phyloP scores from a whole-genome alignment of 2,888 invertebrate genomes.

The Iphiclides podalirius region DNA sequence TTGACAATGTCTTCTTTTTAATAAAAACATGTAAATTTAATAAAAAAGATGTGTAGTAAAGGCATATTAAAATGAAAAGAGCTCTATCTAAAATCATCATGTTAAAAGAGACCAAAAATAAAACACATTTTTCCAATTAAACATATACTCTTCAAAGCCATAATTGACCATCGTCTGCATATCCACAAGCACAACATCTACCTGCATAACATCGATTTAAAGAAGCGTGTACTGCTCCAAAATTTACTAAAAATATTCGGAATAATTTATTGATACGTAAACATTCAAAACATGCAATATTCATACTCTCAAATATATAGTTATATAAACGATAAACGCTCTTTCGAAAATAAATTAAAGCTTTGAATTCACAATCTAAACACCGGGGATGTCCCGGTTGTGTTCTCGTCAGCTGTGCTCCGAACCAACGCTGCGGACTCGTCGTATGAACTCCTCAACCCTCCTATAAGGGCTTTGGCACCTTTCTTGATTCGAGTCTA shows the following conservation, averaged over 20 bases:
- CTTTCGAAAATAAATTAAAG: conserved; percentile 39
- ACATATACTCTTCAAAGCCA: conserved; percentile 36
- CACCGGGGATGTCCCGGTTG: conserved; percentile 62
- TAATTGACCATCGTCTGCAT: conserved; percentile 38
- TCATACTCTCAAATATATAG: conserved; percentile 22
- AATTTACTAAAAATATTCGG: conserved; percentile 33
- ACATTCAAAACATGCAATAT: conserved; percentile 23
- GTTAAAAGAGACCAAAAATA: too few relatives aligned
- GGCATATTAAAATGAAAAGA: too few relatives aligned
- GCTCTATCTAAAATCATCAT: too few relatives aligned
- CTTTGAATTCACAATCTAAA: conserved; percentile 50
- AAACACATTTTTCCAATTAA: conserved; percentile 19
- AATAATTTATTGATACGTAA: conserved; percentile 27
- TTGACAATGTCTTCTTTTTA: too few relatives aligned
- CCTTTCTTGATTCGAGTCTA: conserved; percentile 53
- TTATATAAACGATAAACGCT: conserved; percentile 23
- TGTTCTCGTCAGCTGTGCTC: conserved; percentile 74
- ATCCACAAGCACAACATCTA: conserved; percentile 38
- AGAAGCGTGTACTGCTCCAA: conserved; percentile 22
- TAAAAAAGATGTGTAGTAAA: too few relatives aligned
- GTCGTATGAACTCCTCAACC: conserved; percentile 65
- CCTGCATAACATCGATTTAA: conserved; percentile 35
- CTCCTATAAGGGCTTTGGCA: conserved; percentile 69
- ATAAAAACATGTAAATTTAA: too few relatives aligned
- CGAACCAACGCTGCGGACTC: conserved; percentile 62